Evolutionary conservation across 2,113 vertebrate genomes (phyloP).

Genomic region (Numida meleagris): DNA sequence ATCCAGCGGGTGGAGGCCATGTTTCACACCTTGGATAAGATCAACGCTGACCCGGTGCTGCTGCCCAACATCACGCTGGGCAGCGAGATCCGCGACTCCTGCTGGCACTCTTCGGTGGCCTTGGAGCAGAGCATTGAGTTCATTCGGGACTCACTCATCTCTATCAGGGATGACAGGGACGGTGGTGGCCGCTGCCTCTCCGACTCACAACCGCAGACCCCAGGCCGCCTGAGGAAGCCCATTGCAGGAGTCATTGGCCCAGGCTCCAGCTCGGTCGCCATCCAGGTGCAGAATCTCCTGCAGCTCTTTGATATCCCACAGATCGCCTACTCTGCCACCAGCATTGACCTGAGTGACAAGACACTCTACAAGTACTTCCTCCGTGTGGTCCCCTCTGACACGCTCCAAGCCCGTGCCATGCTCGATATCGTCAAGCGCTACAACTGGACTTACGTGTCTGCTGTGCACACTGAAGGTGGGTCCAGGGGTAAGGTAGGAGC

Average conservation of each 20-base stretch:
- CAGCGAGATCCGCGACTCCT: conserved; percentile 98
- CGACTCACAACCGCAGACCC: conserved; percentile 84
- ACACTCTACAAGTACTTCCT: conserved; percentile 98
- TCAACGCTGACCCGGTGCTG: conserved; percentile 90
- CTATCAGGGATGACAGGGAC: conserved; percentile 94
- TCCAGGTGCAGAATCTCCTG: conserved; percentile 97
- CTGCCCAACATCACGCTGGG: conserved; percentile 97
- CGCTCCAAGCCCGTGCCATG: conserved; percentile 94
- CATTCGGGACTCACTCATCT: conserved; percentile 97
- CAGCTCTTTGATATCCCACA: conserved; percentile 99
- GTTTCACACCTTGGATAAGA: conserved; percentile 98
- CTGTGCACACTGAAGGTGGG: conserved; percentile 98
- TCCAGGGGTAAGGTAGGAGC: neutral
- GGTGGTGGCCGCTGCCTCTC: conserved; percentile 91
- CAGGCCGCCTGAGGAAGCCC: conserved; percentile 88
- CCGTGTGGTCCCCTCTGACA: conserved; percentile 96
- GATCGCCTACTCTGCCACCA: conserved; percentile 98
- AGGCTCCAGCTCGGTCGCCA: conserved; percentile 98
- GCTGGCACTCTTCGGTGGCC: conserved; percentile 98
- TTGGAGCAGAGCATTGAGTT: conserved; percentile 99
- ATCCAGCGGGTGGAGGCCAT: conserved; percentile 99
- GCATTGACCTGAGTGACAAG: conserved; percentile 98
- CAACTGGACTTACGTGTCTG: conserved; percentile 99
- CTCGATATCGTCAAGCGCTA: conserved; percentile 97
- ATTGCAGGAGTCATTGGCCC: conserved; percentile 98